Base-by-base conservation (phyloP, 2,797 vertebrate species). In the Acropternis orthonyx region DNA sequence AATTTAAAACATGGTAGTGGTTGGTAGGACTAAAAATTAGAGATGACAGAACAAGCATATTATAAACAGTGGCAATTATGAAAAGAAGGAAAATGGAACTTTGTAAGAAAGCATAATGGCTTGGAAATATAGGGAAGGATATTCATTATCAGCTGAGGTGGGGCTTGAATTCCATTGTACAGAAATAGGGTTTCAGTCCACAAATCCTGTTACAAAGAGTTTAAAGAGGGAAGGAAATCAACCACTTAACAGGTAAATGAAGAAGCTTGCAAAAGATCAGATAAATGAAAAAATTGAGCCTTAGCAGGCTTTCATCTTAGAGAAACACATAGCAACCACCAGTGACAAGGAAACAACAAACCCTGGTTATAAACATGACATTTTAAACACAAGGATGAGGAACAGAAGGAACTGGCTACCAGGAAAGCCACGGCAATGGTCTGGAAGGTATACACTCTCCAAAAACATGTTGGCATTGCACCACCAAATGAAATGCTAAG, bases 271-370 rank as follows among this genome's bases (percentile, higher is more conserved):
- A 88, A 89, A 89, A 85, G 55, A 23, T 79, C 59, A 62, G 4
- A 72, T 49, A 84, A 61, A 37, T 7, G 4, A 32, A 88, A 86
- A 94, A 91, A 48, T 1, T 68, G 43, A 92, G 51, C 27, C 21
- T 66, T 52, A 79, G 49, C 24, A 74, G 58, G 49, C 28, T 89
- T 85, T 79, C 39, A 61, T 61, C 63, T 85, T 72, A 46, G 44
- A 95, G 43, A 92, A 91, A 89, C 34, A 84, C 81, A 68, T 43
- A 94, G 89, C 85, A 96, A 94, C 72, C 63, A 79, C 44, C 18
- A 85, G 19, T 12, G 36, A 89, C 1, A 9, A 67, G 52, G 75
- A 83, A 94, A 79, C 0, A 5, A 73, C 26, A 69, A 76, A 73
- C 6, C 7, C 62, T 61, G 18, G 18, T 63, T 83, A 79, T 19